Evolutionary conservation across 2,888 invertebrate species (phyloP).

Genomic region (Nowickia ferox): DNA sequence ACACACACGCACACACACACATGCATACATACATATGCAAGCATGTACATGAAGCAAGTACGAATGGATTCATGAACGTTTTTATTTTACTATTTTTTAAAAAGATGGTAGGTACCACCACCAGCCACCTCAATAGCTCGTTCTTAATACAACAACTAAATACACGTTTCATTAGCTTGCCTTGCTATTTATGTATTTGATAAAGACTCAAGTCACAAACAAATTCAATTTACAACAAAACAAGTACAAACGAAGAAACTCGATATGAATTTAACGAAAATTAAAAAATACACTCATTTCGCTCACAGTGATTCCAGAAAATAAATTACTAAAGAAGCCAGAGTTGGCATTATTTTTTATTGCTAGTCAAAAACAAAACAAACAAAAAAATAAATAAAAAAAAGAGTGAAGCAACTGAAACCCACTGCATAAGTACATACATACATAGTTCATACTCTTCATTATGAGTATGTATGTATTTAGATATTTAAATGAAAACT

Average conservation of each 20-base stretch:
- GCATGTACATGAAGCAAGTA: constrained; percentile 5
- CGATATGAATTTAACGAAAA: constrained; percentile 49
- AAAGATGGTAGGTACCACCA: constrained; percentile 35
- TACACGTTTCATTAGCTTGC: constrained; percentile 67
- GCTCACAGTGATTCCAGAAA: constrained; percentile 17
- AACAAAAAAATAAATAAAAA: not conserved
- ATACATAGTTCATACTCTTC: too few species aligned
- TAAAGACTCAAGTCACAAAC: constrained; percentile 41
- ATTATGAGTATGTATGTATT: too few species aligned
- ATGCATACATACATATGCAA: too few species aligned
- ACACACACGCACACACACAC: not conserved
- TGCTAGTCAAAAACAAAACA: constrained; percentile 56
- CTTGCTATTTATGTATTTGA: constrained; percentile 3
- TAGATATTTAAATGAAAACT: too few species aligned
- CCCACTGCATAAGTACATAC: too few species aligned
- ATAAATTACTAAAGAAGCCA: constrained; percentile 50
- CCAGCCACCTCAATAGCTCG: constrained; percentile 50
- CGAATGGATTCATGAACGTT: constrained; percentile 12
- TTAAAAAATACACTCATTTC: constrained; percentile 26
- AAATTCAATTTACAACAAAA: constrained; percentile 47
- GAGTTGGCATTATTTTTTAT: constrained; percentile 40
- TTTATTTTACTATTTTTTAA: not conserved
- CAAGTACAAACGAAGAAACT: constrained; percentile 54
- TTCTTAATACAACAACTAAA: constrained; percentile 54
- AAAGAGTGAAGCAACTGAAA: constrained; percentile 64